These are phyloP conservation scores for Aphaenogaster rudis DNA, from an alignment of 1,140 invertebrate species.

Conservation along the genomic window DNA sequence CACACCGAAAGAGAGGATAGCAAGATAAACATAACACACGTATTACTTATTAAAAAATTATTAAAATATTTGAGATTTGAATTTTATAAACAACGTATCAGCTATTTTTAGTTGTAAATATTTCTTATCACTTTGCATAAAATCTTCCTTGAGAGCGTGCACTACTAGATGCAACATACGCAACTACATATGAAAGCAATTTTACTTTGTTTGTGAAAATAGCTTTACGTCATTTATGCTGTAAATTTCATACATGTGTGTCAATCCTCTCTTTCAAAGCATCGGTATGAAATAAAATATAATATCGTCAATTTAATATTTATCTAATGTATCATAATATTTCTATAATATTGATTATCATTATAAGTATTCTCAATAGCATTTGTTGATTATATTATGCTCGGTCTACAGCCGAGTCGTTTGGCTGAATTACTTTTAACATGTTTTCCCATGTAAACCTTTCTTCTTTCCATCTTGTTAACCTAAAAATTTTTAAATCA, in stretches of 20 bases:
- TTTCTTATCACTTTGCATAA: neutral
- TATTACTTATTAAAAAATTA: slow-evolving; percentile 5
- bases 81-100: neutral
- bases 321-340: neutral
- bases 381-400: neutral
- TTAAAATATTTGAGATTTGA: neutral
- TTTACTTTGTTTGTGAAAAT: neutral
- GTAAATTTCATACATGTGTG: neutral
- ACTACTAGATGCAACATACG: neutral
- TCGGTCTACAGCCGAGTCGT: slow-evolving; percentile 4
- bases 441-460: neutral
- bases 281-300: neutral
- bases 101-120: neutral
- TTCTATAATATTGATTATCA: neutral
- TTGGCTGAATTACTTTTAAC: slow-evolving; percentile 61
- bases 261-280: neutral
- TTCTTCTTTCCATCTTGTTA: neutral
- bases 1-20: neutral
- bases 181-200: neutral
- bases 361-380: neutral
- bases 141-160: neutral
- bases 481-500: neutral
- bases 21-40: neutral
- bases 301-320: slow-evolving; percentile 7
- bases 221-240: slow-evolving; percentile 12